Base-by-base conservation (phyloP, 2,113 vertebrate species). In the Oryzias curvinotus region DNA sequence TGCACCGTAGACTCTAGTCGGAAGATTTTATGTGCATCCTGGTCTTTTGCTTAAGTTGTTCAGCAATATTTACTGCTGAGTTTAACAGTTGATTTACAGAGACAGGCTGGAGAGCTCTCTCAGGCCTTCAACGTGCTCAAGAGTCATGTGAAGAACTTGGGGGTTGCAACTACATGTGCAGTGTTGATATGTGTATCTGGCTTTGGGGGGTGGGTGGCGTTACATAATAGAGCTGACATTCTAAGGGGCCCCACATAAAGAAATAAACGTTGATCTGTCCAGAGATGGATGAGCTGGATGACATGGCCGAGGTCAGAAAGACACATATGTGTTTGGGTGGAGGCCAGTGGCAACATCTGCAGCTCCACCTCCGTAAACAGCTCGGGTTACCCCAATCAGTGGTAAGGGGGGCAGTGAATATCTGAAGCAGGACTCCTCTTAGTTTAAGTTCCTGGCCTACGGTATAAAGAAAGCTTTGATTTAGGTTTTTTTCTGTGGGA, bases 251-350 rank as follows among this genome's bases (percentile, higher is more conserved):
- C 62, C 59, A 19, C 14, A 64, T 52, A 43, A 10, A 81, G 69
- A 82, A 73, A 68, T 23, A n/a, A 83, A 74, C 60, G 36, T 12
- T 17, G 14, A 44, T 0, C 5, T 53, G 61, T 45, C 45, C 19
- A 63, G 53, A 68, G 45, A 58, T 19, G 10, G 56, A 28, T 0
- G 18, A 45, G 36, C 14, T 14, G 0, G 14, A 21, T 57, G 51
- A 52, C 18, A 52, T 14, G 13, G 2, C 25, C 1, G 2, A 50
- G 68, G 68, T 80, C 56, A 55, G 23, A 57, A 57, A 15, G 23
- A 57, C 42, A 74, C 63, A 72, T 78, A 58, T 73, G 76, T 61
- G 43, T 57, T 23, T 55, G 54, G 59, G 59, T 13, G 66, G 69
- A 77, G 61, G 62, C 47, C 57, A 49, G 28, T 46, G 36, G 48